Base-by-base conservation (phyloP, 37 sponge, comb jelly and placozoan genomes). In the Oopsacas minuta region DNA sequence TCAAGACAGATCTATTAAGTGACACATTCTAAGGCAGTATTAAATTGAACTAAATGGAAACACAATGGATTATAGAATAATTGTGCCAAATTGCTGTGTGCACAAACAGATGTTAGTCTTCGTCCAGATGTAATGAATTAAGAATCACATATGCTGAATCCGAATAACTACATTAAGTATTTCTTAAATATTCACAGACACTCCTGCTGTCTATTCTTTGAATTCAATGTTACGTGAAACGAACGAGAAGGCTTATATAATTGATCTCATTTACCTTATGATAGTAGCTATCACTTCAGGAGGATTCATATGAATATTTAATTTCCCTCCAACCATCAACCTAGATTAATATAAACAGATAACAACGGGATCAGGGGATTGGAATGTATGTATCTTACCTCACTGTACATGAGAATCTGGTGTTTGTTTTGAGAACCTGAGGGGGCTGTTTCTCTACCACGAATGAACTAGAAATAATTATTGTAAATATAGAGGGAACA, bases 401-500 rank as follows among this genome's bases (percentile, higher is more conserved):
- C 17, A 91, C 89, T 30, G 89, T 81, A 7, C 93, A 90, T 22
- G 91, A 86, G 81, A 97, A 97, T 23, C 91, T 83, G 81, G 94
- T 97, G 81, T 91, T 86, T 35, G 93, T 94, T 87, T 97, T 97
- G 82, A 97, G 86, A 7, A 97, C 99, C 87, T 97, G 99, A 5
- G 99, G 99, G 5, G 99, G 99, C 39, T 97, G 93, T 61, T 94
- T 91, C 85, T 97, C 99, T 15, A 97, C 53, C 42, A 97, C 90
- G 86, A 97, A 97, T 52, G 92, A 90, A 88, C 94, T 94, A 52
- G 0, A 83, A 35, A 82, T 17, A 39, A 39, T 32, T 32, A 75
- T 25, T 20, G 52, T 1, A 61, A 7, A 61, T 23, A 28, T 37
- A 22, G 15, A 42, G 10, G 12, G n/a, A 38, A 12, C 39, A 28